Conservation (phyloP, 2,888 invertebrate species). For the Gnatocerus cornutus region DNA sequence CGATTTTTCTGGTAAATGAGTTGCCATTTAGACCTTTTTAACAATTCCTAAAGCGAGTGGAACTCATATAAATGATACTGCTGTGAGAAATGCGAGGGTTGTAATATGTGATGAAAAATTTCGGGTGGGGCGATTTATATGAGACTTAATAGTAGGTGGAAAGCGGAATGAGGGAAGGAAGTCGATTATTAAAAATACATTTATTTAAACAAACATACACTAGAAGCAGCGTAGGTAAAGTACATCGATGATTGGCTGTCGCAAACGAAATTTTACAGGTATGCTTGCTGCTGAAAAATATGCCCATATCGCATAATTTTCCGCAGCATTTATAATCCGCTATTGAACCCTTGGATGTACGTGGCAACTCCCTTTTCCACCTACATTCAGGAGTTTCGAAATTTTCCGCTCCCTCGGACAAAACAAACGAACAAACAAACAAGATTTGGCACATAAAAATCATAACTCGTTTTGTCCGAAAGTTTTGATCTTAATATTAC, state of each 20-base stretch:
- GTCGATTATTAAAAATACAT: constrained; percentile 56
- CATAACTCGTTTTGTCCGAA: constrained; percentile 32
- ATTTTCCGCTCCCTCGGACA: constrained; percentile 24
- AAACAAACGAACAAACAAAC: constrained; percentile 29
- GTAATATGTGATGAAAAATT: constrained; percentile 44
- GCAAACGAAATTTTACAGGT: constrained; percentile 49
- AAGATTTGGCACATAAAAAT: constrained; percentile 40
- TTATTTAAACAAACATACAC: constrained; percentile 54
- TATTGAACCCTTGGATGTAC: constrained; percentile 9
- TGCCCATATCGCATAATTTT: neutral
- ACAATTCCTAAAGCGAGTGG: constrained; percentile 45
- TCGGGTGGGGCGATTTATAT: constrained; percentile 10
- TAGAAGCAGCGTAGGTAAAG: constrained; percentile 54
- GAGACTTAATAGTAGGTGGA: no score
- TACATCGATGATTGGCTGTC: constrained; percentile 57
- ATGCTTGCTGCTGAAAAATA: constrained; percentile 10
- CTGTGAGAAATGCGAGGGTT: constrained; percentile 40
- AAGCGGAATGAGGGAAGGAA: no score
- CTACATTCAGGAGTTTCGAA: constrained; percentile 8
- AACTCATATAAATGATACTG: constrained; percentile 46
- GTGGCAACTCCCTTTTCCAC: neutral
- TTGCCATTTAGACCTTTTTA: constrained; percentile 47
- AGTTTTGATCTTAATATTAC: constrained; percentile 22
- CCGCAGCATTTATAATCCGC: neutral
- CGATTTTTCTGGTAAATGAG: constrained; percentile 57